A percentile compares a stretch with the other conserved stretches of the same genome.
Conservation (phyloP, 2,113 vertebrate species). For the Cryptomyrus ogoouensis region DNA sequence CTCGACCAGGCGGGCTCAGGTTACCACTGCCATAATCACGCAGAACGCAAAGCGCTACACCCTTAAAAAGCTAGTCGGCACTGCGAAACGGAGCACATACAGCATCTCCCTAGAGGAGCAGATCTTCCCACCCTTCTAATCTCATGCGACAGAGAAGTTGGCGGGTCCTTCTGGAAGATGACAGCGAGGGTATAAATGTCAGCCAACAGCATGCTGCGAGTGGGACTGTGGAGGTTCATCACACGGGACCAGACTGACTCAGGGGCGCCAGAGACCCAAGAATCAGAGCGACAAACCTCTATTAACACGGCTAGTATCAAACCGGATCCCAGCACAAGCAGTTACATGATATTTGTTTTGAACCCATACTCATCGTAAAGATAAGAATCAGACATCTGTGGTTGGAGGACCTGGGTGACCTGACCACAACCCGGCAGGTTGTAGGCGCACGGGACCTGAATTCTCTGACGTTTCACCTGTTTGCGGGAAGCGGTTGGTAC, state of each 20-base stretch:
- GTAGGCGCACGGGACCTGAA: not conserved
- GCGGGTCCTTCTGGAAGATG: not conserved
- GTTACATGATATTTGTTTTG: not conserved
- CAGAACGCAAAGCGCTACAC: not conserved
- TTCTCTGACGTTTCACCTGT: not conserved
- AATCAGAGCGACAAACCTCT: not conserved
- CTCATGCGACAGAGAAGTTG: not conserved
- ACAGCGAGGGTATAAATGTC: not conserved
- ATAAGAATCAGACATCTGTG: not conserved
- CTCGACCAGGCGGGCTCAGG: not conserved
- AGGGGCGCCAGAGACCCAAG: not conserved
- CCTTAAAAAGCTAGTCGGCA: not conserved
- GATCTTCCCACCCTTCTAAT: not conserved
- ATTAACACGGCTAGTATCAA: not conserved
- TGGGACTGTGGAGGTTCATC: not conserved
- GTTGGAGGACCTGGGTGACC: too few species aligned
- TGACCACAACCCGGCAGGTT: not conserved
- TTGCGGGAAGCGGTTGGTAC: not conserved
- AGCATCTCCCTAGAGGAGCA: not conserved
- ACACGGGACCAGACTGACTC: not conserved
- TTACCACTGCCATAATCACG: not conserved
- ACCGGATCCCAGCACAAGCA: not conserved
- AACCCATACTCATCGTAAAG: not conserved
- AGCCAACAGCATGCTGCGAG: not conserved
- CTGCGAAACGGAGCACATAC: not conserved